phyloP scores from a whole-genome alignment of 2,888 invertebrate genomes.

The Eristalis tenax region DNA sequence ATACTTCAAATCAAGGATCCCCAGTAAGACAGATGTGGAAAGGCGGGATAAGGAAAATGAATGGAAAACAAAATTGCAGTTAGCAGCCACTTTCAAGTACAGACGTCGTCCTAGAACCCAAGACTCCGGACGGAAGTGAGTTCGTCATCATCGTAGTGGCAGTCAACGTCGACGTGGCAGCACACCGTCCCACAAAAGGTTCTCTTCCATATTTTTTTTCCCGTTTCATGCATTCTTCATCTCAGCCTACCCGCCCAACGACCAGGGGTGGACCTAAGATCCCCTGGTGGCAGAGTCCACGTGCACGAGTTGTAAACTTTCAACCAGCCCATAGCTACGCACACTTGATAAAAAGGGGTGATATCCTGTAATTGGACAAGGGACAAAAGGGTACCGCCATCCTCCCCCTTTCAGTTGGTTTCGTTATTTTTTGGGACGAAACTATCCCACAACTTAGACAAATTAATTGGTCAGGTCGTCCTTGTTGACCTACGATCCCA shows the following conservation, averaged over 20 bases:
- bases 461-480: conserved; percentile 65
- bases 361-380: conserved; percentile 62
- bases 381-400: conserved; percentile 14
- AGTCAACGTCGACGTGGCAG: conserved; percentile 50
- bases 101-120: conserved; percentile 54
- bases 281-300: neutral
- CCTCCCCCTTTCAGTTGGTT: neutral
- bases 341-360: conserved; percentile 37
- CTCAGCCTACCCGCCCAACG: conserved; percentile 20
- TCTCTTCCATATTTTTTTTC: conserved; percentile 37
- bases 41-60: conserved; percentile 43
- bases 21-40: neutral
- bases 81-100: conserved; percentile 67
- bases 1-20: conserved; percentile 69
- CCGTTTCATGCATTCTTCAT: conserved; percentile 8
- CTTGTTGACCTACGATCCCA: conserved; percentile 55
- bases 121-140: conserved; percentile 46
- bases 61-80: conserved; percentile 66
- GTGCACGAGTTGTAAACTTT: neutral
- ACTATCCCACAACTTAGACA: conserved; percentile 64
- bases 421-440: conserved; percentile 1
- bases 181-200: neutral
- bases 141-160: conserved; percentile 48
- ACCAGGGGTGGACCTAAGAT: conserved; percentile 73
- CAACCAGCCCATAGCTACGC: too few species aligned